These are phyloP conservation scores for Heliocidaris tuberculata DNA, from an alignment of 35 echinoderm and acorn worm species.

Conservation along the genomic window DNA sequence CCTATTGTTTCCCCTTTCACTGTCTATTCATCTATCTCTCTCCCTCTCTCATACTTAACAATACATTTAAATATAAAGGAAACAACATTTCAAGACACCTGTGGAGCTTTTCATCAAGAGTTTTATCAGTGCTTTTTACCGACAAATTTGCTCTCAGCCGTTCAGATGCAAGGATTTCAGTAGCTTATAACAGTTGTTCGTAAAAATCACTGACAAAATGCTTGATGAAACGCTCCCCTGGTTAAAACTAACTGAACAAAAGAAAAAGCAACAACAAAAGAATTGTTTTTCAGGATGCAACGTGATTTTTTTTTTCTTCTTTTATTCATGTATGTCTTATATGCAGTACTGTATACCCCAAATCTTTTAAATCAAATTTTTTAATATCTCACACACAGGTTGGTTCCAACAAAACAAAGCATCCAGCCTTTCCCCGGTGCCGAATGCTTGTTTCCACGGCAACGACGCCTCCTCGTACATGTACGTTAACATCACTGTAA, in stretches of 20 bases:
- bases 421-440: background rate
- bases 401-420: background rate
- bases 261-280: slow-evolving; percentile 13
- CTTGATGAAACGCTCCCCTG: too few species aligned
- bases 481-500: background rate
- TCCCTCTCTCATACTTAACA: background rate
- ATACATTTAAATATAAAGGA: too few species aligned
- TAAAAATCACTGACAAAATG: too few species aligned
- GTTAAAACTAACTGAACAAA: background rate
- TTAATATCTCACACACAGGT: slow-evolving; percentile 34
- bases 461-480: background rate
- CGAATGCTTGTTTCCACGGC: background rate
- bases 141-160: too few species aligned
- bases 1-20: too few species aligned
- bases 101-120: too few species aligned
- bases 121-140: too few species aligned
- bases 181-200: too few species aligned
- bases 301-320: slow-evolving; percentile 20
- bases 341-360: slow-evolving; percentile 45
- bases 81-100: too few species aligned
- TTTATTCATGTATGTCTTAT: slow-evolving; percentile 41
- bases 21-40: background rate
- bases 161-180: too few species aligned
- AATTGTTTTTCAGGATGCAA: slow-evolving; percentile 26
- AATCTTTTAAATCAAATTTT: slow-evolving; percentile 21